phyloP scores from a whole-genome alignment of 37 sponge, comb jelly and placozoan genomes.

The Chondrilla cf. caribensis region DNA sequence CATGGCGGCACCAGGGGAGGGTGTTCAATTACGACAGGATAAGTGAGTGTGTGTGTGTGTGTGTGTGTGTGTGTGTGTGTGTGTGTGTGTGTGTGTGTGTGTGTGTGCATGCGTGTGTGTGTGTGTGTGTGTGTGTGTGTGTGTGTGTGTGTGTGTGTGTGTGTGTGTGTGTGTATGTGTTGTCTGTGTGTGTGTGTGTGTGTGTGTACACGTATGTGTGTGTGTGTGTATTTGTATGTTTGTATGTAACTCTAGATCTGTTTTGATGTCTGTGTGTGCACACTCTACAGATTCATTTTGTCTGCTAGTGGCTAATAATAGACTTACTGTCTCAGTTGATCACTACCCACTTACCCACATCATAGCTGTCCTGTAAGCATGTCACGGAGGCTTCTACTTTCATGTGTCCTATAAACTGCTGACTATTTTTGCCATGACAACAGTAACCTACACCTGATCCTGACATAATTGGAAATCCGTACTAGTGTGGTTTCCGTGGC shows the following conservation, averaged over 20 bases:
- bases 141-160: conserved; percentile 48
- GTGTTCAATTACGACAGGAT: conserved; percentile 13
- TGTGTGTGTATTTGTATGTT: conserved; percentile 8
- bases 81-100: conserved; percentile 39
- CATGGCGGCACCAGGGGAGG: background rate
- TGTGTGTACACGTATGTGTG: background rate
- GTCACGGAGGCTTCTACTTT: too few species aligned
- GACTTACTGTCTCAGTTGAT: too few species aligned
- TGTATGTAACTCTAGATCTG: background rate
- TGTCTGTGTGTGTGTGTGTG: conserved; percentile 19
- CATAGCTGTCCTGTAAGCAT: too few species aligned
- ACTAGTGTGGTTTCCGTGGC: too few species aligned
- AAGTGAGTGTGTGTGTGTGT: background rate
- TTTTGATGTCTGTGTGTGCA: background rate
- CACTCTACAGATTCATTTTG: background rate
- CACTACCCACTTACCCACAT: too few species aligned
- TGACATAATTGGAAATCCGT: too few species aligned
- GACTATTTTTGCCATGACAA: too few species aligned
- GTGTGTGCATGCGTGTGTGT: conserved; percentile 37
- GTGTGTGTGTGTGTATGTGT: conserved; percentile 38
- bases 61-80: conserved; percentile 23
- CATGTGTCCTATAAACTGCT: too few species aligned
- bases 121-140: conserved; percentile 36
- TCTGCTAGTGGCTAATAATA: too few species aligned
- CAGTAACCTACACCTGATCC: too few species aligned